A percentile compares a stretch with the other conserved stretches of the same genome.
Evolutionary conservation across 2,113 vertebrate species (phyloP).

Genomic region (Calyptomena viridis): DNA sequence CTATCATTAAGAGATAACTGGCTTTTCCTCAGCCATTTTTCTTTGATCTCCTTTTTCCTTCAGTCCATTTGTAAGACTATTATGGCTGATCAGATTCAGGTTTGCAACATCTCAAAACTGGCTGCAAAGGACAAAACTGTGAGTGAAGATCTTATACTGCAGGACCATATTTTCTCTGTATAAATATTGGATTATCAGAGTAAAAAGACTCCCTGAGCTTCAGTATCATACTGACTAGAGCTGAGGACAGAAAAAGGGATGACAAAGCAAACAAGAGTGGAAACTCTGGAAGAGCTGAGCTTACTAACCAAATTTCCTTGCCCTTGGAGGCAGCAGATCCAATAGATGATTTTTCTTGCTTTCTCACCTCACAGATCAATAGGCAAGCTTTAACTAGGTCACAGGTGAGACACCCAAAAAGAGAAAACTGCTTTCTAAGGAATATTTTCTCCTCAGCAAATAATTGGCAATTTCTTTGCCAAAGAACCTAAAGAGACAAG

Average conservation of each 20-base stretch:
- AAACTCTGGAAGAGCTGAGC: neutral
- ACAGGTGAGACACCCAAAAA: neutral
- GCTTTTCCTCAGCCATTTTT: neutral
- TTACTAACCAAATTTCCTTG: neutral
- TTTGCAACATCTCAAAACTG: neutral
- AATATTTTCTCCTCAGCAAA: slow-evolving; percentile 4
- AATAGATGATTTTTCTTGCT: neutral
- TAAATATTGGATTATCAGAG: neutral
- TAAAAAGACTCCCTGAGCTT: neutral
- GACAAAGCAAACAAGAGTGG: neutral
- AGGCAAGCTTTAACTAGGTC: slow-evolving; percentile 19
- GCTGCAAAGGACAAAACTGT: neutral
- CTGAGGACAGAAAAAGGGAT: neutral
- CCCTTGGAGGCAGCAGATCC: neutral
- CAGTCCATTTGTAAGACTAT: neutral
- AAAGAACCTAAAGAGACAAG: neutral
- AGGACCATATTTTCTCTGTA: neutral
- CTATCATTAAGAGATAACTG: neutral
- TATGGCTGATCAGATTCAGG: rapidly evolving
- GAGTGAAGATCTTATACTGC: neutral
- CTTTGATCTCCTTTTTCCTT: neutral
- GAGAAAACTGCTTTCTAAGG: slow-evolving; percentile 16
- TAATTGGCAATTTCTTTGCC: slow-evolving; percentile 1
- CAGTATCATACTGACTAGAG: neutral
- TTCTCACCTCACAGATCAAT: neutral